A percentile compares a stretch with the other conserved stretches of the same genome.
These are phyloP conservation scores for Vollenhovia emeryi DNA, from an alignment of 1,140 invertebrate genomes.

Conservation along the genomic window DNA sequence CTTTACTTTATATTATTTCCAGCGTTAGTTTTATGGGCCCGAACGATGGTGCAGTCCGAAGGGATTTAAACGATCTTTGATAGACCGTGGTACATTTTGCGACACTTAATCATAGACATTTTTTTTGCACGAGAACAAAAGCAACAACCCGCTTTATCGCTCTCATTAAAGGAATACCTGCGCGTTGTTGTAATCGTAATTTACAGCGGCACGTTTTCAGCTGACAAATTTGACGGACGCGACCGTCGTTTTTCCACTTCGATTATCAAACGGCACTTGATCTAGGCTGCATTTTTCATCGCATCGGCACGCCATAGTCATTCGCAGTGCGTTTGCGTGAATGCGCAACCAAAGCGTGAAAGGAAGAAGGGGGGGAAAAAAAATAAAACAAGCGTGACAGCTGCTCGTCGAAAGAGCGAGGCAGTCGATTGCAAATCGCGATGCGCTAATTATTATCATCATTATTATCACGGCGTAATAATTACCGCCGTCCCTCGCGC, in stretches of 20 bases:
- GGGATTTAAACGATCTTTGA: not conserved
- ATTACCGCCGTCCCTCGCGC: not conserved
- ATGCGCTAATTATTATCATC: constrained; percentile 7
- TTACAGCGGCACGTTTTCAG: not conserved
- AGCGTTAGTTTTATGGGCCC: not conserved
- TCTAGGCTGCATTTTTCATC: constrained; percentile 5
- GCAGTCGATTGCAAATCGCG: constrained; percentile 30
- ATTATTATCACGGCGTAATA: constrained; percentile 13
- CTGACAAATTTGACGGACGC: constrained; percentile 1
- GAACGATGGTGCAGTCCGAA: not conserved
- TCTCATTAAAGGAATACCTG: not conserved
- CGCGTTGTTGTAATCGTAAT: not conserved
- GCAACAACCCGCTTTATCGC: not conserved
- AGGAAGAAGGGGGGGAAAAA: not conserved
- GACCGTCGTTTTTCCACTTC: not conserved
- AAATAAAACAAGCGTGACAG: not conserved
- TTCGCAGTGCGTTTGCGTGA: not conserved
- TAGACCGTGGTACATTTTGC: not conserved
- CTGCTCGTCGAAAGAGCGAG: not conserved
- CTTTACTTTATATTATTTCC: constrained; percentile 13
- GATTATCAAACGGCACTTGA: constrained; percentile 7
- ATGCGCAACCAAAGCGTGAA: not conserved
- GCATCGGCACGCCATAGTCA: not conserved
- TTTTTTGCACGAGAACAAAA: not conserved
- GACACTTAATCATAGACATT: not conserved